Conservation (phyloP, 2,888 invertebrate genomes). For the Patella pellucida region DNA sequence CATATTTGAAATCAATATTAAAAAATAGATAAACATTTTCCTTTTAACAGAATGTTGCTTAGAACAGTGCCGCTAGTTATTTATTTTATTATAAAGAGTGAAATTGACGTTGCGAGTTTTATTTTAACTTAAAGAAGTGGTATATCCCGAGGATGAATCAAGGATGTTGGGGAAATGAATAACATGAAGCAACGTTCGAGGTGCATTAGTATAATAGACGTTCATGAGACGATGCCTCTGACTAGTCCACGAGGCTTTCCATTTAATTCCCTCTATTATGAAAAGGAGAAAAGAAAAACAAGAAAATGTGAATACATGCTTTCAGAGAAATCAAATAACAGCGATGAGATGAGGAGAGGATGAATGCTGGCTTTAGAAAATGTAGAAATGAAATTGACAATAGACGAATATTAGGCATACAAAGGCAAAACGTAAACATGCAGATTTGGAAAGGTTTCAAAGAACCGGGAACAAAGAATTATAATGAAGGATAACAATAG, state of each 20-base stretch:
- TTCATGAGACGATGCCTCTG: too few relatives aligned
- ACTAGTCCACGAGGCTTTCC: not conserved
- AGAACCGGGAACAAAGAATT: not conserved
- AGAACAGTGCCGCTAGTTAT: not conserved
- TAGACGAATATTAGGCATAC: not conserved
- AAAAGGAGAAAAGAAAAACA: not conserved
- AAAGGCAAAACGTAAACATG: conserved; percentile 10
- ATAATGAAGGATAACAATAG: conserved; percentile 1
- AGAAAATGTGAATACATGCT: not conserved
- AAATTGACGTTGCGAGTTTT: not conserved
- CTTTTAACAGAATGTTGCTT: not conserved
- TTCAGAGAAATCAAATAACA: conserved; percentile 6
- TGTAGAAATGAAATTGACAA: not conserved
- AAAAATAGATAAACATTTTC: not conserved
- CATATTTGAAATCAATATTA: not conserved
- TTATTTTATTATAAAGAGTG: not conserved
- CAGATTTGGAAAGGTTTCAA: conserved; percentile 2
- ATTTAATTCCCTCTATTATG: not conserved
- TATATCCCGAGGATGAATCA: too few relatives aligned
- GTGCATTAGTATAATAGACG: too few relatives aligned
- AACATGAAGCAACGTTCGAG: too few relatives aligned
- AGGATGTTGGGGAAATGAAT: too few relatives aligned
- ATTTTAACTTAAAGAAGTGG: too few relatives aligned
- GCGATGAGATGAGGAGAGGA: not conserved
- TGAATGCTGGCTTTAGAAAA: conserved; percentile 5